Conservation (phyloP, 2,888 invertebrate genomes). For the Conchocele bisecta region DNA sequence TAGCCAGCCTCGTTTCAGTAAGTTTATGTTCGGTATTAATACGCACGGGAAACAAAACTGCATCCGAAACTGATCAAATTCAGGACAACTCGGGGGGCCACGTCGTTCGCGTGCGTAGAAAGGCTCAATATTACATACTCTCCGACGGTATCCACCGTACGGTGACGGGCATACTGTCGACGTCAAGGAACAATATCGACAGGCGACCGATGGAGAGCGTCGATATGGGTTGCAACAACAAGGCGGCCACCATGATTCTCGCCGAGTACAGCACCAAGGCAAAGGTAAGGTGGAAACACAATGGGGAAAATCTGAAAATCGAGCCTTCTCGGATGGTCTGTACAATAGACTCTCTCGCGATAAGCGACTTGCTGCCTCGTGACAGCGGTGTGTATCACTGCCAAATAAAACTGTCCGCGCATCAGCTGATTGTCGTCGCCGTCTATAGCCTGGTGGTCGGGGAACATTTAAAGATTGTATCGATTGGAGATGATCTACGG, state of each 20-base stretch:
- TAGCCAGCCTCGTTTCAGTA: too few relatives aligned
- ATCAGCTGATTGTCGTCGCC: slow-evolving; percentile 19
- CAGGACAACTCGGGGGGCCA: too few relatives aligned
- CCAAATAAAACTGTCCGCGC: slow-evolving; percentile 11
- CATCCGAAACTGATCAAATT: too few relatives aligned
- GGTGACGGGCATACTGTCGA: too few relatives aligned
- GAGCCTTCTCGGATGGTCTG: slow-evolving; percentile 36
- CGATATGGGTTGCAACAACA: slow-evolving; percentile 31
- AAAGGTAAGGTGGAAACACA: slow-evolving; percentile 48
- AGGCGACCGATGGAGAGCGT: slow-evolving; percentile 32
- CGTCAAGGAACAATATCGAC: too few relatives aligned
- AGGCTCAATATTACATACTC: too few relatives aligned
- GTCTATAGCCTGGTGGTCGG: slow-evolving; percentile 42
- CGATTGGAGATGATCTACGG: slow-evolving; percentile 10
- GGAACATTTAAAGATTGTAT: slow-evolving; percentile 2
- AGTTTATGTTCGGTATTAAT: too few relatives aligned
- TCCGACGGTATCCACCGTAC: too few relatives aligned
- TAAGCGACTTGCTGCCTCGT: slow-evolving; percentile 32
- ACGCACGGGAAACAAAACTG: too few relatives aligned
- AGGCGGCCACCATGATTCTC: slow-evolving; percentile 18
- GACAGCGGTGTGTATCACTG: slow-evolving; percentile 49
- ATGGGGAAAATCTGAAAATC: slow-evolving; percentile 36
- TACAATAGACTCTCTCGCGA: slow-evolving; percentile 22
- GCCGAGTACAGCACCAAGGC: slow-evolving; percentile 21
- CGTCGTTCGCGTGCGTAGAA: too few relatives aligned